Conservation (phyloP, 1,140 invertebrate genomes). For the Euwallacea similis region DNA sequence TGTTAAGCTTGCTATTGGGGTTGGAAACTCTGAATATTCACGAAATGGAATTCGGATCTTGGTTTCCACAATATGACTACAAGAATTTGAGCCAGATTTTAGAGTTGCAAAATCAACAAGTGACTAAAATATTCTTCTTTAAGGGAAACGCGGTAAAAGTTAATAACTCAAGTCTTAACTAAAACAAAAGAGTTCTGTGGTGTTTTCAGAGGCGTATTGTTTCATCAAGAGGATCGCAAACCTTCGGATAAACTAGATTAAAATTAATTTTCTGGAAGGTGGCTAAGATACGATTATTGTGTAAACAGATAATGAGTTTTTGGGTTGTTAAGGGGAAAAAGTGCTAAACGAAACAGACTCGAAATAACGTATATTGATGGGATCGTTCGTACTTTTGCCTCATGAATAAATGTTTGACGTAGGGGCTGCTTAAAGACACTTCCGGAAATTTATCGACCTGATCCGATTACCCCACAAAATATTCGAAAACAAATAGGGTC, state of each 20-base stretch:
- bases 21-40: neutral
- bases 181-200: neutral
- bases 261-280: neutral
- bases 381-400: conserved; percentile 6
- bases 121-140: no score
- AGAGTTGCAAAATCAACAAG: no score
- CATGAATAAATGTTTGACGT: conserved; percentile 22
- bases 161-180: neutral
- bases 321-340: no score
- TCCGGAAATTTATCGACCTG: conserved; percentile 24
- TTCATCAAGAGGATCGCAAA: neutral
- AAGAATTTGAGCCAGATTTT: no score
- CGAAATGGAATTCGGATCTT: no score
- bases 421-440: conserved; percentile 24
- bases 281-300: neutral
- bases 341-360: no score
- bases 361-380: conserved; percentile 9
- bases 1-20: neutral
- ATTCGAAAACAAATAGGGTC: conserved; percentile 24
- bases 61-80: no score
- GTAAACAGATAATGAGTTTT: no score
- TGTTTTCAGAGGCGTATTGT: neutral
- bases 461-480: conserved; percentile 23
- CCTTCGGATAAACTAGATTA: neutral
- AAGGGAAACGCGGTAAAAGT: neutral